Conservation (phyloP, 2,888 invertebrate genomes). For the Apodemia hepburni region DNA sequence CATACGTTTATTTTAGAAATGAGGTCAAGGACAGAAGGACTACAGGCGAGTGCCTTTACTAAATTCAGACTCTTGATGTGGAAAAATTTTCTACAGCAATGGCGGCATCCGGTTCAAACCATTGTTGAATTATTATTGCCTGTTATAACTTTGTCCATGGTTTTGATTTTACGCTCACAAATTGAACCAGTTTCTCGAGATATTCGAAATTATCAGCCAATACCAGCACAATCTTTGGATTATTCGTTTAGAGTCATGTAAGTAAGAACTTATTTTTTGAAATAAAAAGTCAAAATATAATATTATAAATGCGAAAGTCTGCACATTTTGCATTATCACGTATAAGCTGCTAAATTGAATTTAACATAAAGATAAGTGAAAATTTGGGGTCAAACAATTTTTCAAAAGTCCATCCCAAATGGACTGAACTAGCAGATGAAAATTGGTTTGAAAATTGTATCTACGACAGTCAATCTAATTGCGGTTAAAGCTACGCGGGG, state of each 20-base stretch:
- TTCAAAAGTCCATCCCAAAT: too few relatives aligned
- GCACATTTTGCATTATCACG: too few relatives aligned
- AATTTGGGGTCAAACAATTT: too few relatives aligned
- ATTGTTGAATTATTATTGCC: conserved; percentile 84
- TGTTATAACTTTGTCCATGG: conserved; percentile 82
- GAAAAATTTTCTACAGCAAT: conserved; percentile 91
- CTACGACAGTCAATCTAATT: too few relatives aligned
- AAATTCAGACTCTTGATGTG: conserved; percentile 88
- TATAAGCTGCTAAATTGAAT: too few relatives aligned
- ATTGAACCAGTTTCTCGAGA: conserved; percentile 74
- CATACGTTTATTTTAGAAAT: conserved; percentile 40
- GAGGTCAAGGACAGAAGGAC: conserved; percentile 31
- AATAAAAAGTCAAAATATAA: too few relatives aligned
- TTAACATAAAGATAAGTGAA: too few relatives aligned
- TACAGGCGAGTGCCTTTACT: conserved; percentile 55
- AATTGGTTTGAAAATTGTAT: too few relatives aligned
- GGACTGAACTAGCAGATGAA: too few relatives aligned
- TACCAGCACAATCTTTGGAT: conserved; percentile 44
- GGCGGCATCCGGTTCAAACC: conserved; percentile 85
- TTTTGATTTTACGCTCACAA: conserved; percentile 85
- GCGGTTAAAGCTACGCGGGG: too few relatives aligned
- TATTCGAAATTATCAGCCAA: conserved; percentile 41
- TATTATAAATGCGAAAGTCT: too few relatives aligned
- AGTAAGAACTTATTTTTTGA: conserved; percentile 35
- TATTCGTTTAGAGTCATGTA: conserved; percentile 46